phyloP scores from a whole-genome alignment of 2,113 vertebrate species.

The Orientallactaga bullata region DNA sequence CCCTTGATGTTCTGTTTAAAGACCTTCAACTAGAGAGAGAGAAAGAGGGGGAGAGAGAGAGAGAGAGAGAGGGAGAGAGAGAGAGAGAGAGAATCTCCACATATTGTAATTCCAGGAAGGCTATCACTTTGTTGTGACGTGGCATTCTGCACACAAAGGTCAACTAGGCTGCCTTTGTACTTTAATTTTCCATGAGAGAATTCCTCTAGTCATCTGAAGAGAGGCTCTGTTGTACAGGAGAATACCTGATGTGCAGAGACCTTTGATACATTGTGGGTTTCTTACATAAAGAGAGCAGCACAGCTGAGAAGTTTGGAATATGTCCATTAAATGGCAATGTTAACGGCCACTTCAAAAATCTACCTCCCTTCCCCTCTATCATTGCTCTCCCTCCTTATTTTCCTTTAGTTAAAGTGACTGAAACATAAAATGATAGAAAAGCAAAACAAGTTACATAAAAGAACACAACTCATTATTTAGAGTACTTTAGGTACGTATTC shows the following conservation, averaged over 20 bases:
- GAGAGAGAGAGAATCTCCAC: slow-evolving; percentile 29
- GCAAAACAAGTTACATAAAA: slow-evolving; percentile 77
- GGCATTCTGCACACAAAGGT: slow-evolving; percentile 46
- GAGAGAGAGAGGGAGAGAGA: slow-evolving; percentile 60
- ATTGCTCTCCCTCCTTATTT: slow-evolving; percentile 24
- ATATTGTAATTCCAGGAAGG: slow-evolving; percentile 44
- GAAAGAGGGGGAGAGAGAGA: slow-evolving; percentile 61
- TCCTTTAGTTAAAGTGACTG: slow-evolving; percentile 71
- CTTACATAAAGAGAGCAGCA: slow-evolving; percentile 13
- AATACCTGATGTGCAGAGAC: slow-evolving; percentile 13
- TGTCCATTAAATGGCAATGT: slow-evolving; percentile 70
- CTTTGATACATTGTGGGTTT: slow-evolving; percentile 45
- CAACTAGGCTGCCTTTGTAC: slow-evolving; percentile 35
- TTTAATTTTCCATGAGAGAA: slow-evolving; percentile 67
- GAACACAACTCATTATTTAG: slow-evolving; percentile 81
- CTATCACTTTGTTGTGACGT: slow-evolving; percentile 62
- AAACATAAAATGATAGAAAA: slow-evolving; percentile 72
- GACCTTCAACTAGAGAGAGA: slow-evolving; percentile 45
- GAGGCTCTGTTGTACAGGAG: neutral
- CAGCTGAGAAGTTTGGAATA: neutral
- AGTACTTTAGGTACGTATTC: slow-evolving; percentile 76
- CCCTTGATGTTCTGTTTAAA: slow-evolving; percentile 29
- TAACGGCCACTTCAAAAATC: slow-evolving; percentile 55
- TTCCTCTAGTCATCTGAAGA: slow-evolving; percentile 52
- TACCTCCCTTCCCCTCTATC: neutral